Conservation (phyloP, 2,113 vertebrate species). For the Menura novaehollandiae region DNA sequence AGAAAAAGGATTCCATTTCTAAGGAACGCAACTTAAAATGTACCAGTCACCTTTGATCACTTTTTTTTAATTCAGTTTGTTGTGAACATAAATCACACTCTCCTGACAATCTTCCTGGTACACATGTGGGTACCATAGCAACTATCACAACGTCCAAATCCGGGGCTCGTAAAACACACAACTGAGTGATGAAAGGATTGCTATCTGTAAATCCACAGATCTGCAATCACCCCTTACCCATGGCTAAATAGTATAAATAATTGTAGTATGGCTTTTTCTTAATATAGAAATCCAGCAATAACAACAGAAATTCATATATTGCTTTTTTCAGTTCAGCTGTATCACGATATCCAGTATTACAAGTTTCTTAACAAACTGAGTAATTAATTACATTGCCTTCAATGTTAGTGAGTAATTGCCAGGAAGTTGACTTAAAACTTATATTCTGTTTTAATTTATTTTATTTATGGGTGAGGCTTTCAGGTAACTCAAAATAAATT, state of each 20-base stretch:
- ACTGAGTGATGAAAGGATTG: conserved; percentile 16
- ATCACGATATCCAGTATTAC: neutral
- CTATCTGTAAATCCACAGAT: conserved; percentile 20
- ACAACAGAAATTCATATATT: neutral
- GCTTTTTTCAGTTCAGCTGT: neutral
- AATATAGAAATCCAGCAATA: neutral
- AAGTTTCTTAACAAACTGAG: neutral
- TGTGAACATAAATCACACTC: conserved; percentile 34
- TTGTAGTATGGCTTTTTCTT: neutral
- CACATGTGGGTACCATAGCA: conserved; percentile 47
- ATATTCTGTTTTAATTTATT: conserved; percentile 14
- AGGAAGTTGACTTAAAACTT: neutral
- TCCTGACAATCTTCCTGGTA: neutral
- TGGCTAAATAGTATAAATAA: neutral
- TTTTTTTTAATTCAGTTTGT: neutral
- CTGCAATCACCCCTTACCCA: conserved; percentile 7
- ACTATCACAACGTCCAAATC: conserved; percentile 24
- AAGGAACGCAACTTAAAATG: neutral
- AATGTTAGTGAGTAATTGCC: neutral
- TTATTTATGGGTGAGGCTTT: neutral
- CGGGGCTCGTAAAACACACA: conserved; percentile 20
- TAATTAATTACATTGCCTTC: conserved; percentile 11
- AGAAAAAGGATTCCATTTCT: neutral
- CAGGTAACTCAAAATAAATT: neutral
- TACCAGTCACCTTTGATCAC: neutral